Evolutionary conservation across 2,888 invertebrate genomes (phyloP).

Genomic region (Caenorhabditis plicata): DNA sequence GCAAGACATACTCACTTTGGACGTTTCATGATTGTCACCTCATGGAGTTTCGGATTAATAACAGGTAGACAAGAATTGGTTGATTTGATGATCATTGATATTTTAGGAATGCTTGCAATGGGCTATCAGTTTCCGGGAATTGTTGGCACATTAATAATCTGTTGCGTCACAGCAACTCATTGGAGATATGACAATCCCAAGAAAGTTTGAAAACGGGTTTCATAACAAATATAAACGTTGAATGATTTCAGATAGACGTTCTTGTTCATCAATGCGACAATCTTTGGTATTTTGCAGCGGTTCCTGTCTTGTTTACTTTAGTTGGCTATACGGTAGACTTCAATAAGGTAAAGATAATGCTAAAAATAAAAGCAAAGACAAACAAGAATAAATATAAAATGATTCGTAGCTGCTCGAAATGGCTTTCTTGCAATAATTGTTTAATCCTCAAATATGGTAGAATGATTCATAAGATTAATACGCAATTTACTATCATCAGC

Average conservation of each 20-base stretch:
- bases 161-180: constrained; percentile 20
- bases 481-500: too few species aligned
- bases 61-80: constrained; percentile 8
- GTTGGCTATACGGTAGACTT: constrained; percentile 38
- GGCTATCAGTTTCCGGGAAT: constrained; percentile 38
- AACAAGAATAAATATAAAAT: too few species aligned
- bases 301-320: constrained; percentile 32
- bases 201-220: not conserved
- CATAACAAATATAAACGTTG: not conserved
- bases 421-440: too few species aligned
- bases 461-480: too few species aligned
- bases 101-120: constrained; percentile 28
- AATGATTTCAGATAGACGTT: constrained; percentile 14
- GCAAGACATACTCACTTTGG: constrained; percentile 31
- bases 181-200: constrained; percentile 37
- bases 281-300: constrained; percentile 34
- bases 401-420: not conserved
- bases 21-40: constrained; percentile 23
- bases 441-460: too few species aligned
- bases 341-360: constrained; percentile 10
- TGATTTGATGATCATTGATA: not conserved
- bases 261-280: constrained; percentile 25
- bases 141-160: constrained; percentile 17
- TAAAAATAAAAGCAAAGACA: too few species aligned
- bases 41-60: constrained; percentile 27